A percentile compares a stretch with the other conserved stretches of the same genome.
Evolutionary conservation across 2,797 vertebrate genomes (phyloP).

Genomic region (Phoeniculus purpureus): DNA sequence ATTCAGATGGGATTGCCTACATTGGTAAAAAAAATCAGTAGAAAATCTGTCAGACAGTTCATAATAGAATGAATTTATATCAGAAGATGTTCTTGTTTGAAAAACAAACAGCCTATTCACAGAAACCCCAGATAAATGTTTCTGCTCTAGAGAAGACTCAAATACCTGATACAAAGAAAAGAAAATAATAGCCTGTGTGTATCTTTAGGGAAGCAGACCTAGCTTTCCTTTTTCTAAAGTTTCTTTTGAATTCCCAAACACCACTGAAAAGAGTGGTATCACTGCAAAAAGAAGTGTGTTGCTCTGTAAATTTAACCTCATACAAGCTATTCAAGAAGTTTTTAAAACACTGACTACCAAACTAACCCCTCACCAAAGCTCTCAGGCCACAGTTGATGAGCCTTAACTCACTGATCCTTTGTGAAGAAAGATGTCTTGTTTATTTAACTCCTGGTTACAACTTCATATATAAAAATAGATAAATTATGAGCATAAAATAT

Average conservation of each 20-base stretch:
- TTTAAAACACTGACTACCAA: background rate
- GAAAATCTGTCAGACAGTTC: background rate
- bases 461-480: background rate
- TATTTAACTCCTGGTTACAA: background rate
- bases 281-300: background rate
- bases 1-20: background rate
- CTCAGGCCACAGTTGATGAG: background rate
- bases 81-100: background rate
- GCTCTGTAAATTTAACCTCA: background rate
- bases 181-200: background rate
- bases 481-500: background rate
- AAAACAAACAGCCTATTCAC: background rate
- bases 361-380: background rate
- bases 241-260: background rate
- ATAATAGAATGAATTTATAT: background rate
- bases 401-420: background rate
- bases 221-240: background rate
- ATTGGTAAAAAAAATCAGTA: background rate
- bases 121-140: background rate
- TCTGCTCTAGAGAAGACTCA: background rate
- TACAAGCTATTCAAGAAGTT: background rate
- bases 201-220: background rate
- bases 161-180: background rate
- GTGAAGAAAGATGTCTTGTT: background rate
- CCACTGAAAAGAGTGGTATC: background rate